Conservation (phyloP, 1,140 invertebrate genomes). For the Drosophila funebris region DNA sequence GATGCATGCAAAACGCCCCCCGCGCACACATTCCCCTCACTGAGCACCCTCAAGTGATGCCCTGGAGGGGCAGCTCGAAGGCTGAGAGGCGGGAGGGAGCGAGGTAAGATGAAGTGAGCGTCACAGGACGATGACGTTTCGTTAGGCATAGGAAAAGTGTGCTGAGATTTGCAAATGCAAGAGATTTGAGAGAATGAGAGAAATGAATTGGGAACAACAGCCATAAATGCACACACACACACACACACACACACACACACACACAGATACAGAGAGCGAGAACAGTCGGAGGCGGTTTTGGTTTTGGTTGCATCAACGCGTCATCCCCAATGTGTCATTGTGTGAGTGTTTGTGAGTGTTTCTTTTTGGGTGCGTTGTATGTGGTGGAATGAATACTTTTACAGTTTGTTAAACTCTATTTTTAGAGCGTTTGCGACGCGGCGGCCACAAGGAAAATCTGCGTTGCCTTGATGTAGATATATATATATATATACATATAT, state of each 20-base stretch:
- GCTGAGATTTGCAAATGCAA: constrained; percentile 57
- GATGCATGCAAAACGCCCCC: constrained; percentile 16
- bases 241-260: constrained; percentile 10
- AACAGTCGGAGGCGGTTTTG: constrained; percentile 15
- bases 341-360: constrained; percentile 29
- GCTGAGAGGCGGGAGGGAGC: background rate
- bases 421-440: constrained; percentile 65
- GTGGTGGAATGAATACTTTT: constrained; percentile 76
- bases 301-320: constrained; percentile 51
- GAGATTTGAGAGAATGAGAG: constrained; percentile 15
- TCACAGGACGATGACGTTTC: constrained; percentile 70
- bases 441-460: constrained; percentile 63
- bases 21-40: background rate
- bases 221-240: constrained; percentile 11
- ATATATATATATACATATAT: constrained; percentile 3
- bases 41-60: constrained; percentile 42
- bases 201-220: constrained; percentile 54
- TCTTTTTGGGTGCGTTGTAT: constrained; percentile 66
- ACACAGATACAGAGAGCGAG: background rate
- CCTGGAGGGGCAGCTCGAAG: background rate
- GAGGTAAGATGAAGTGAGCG: constrained; percentile 22
- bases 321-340: constrained; percentile 49
- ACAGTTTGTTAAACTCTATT: constrained; percentile 82
- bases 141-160: constrained; percentile 51
- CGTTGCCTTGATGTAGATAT: constrained; percentile 37